Evolutionary conservation across 1,140 invertebrate genomes (phyloP), one percentile per base, ranked within the genome.

Genomic region (Bombus breviceps): DNA sequence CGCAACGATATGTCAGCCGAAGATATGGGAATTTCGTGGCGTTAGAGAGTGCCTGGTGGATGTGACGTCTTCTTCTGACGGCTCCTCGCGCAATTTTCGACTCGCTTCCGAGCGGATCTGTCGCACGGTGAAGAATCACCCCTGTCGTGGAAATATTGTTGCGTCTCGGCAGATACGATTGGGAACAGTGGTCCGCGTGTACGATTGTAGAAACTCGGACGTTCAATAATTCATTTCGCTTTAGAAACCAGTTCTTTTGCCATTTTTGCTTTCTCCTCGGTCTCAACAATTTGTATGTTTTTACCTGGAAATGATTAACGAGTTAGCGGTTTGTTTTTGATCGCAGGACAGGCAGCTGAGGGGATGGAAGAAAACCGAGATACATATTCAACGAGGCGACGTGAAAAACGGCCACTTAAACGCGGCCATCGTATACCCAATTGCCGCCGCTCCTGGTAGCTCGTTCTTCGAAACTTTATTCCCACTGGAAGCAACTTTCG

Each of bases 11-110:
- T 62, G 81, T 84, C 80, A 80, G 43, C 22, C 69, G 43, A 79
- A 87, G 86, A 83, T 85, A 85, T 73, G 82, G 75, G 86, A 83
- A 86, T 86, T 86, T 78, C 81, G 74, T 76, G 82, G 76, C 75
- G 64, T 83, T 87, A 83, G 57, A 47, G 59, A 68, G 75, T 71
- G 59, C 43, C 57, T 72, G 66, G 80, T 74, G 73, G 72, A 83
- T 39, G 80, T 74, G 84, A 85, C 83, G 78, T 81, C 78, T 53
- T 57, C 78, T 41, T 73, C 22, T 47, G 84, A 81, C 79, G 62
- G 25, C 25, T 80, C 25, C 28, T 37, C 43, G 28, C 43, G 62
- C 71, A 74, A 85, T 85, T 81, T 81, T 84, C 74, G 41, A 62
- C 22, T 57, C 43, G 41, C 53, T 37, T 41, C 28, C 59, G 59